Conservation (phyloP, 2,888 invertebrate genomes). For the Heteromurus nitidus region DNA sequence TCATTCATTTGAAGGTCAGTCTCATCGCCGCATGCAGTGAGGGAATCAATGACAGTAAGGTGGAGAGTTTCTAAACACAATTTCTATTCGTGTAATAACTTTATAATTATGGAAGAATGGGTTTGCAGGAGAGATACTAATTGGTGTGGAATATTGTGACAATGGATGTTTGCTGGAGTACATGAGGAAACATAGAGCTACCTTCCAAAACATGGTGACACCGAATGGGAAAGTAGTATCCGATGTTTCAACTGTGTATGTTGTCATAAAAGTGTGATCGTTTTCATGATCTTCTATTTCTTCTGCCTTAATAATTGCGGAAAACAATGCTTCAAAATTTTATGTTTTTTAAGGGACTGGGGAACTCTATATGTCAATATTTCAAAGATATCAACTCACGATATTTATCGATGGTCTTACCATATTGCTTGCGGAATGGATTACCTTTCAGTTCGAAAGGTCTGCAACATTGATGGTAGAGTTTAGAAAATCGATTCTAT, state of each 20-base stretch:
- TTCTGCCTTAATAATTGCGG: too few relatives aligned
- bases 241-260: slow-evolving; percentile 27
- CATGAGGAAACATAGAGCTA: slow-evolving; percentile 36
- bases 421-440: slow-evolving; percentile 68
- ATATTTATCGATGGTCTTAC: slow-evolving; percentile 62
- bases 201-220: slow-evolving; percentile 45
- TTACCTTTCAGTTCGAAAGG: slow-evolving; percentile 51
- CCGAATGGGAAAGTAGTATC: slow-evolving; percentile 35
- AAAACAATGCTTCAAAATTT: too few relatives aligned
- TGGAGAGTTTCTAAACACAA: slow-evolving; percentile 6
- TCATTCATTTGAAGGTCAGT: slow-evolving; percentile 42
- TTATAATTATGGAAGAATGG: not conserved
- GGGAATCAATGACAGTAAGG: slow-evolving; percentile 58
- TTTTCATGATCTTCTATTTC: too few relatives aligned
- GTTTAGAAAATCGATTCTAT: too few relatives aligned
- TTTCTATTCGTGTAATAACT: not conserved
- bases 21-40: slow-evolving; percentile 65
- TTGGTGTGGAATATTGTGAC: slow-evolving; percentile 68
- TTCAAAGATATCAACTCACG: slow-evolving; percentile 40
- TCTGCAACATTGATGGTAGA: not conserved
- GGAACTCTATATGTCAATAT: slow-evolving; percentile 38
- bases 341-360: not conserved
- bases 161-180: slow-evolving; percentile 64
- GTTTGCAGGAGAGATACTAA: slow-evolving; percentile 55
- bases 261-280: too few relatives aligned